Evolutionary conservation across 1,140 invertebrate species (phyloP), one percentile per base, ranked within the genome.

Genomic region (Centruroides sculpturatus): DNA sequence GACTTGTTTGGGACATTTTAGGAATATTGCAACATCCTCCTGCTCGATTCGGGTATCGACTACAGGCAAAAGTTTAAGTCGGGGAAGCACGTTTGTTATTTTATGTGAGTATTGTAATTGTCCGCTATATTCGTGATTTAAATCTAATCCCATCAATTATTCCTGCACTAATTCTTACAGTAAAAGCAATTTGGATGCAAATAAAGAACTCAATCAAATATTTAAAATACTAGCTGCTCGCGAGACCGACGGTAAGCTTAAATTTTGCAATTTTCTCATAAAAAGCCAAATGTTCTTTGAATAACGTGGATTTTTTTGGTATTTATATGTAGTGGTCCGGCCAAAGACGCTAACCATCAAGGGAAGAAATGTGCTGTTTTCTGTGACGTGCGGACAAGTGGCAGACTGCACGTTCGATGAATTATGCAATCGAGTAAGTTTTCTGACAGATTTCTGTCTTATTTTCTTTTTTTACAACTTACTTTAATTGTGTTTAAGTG

Each of bases 41-140:
- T 80, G 64, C 74, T 99, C 57, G 92, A 98, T 75, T 96, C 94
- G 13, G 90, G 89, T 8, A 85, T 97, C 68, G 96, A 99, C 78
- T 99, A 99, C 74, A 80, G 93, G 67, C 77, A 82, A 68, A 83
- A 83, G 67, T 71, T 65, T 69, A 56, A 61, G 53, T 67, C 71
- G 7, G 78, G 77, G 46, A 79, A 79, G 41, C 79, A 82, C 47
- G 80, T 79, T 59, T 81, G 80, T 65, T 93, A 85, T 73, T 92
- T 90, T 76, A 75, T 87, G 85, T 87, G 77, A 78, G 82, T 77
- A 10, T 35, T 56, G 23, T 23, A 23, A 23, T 2, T 23, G 23
- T 23, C 23, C 23, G 2, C 23, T 23, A 23, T 23, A 23, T 23
- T 23, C 2, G 23, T 2, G 2, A 23, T 23, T 23, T 23, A 23